Conservation (phyloP, 1,140 invertebrate genomes). For the Drosophila littoralis region DNA sequence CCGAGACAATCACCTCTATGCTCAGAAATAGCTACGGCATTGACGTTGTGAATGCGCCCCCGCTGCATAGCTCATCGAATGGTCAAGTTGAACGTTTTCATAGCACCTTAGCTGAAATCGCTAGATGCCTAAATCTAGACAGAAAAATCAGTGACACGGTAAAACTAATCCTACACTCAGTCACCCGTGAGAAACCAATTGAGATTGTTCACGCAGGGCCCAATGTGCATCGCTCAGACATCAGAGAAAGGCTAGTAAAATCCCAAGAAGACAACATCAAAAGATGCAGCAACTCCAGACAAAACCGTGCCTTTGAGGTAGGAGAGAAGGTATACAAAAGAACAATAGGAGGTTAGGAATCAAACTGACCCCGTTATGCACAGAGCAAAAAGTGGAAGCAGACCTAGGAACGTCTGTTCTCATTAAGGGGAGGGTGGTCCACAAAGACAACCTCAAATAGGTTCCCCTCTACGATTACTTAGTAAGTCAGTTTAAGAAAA, state of each 20-base stretch:
- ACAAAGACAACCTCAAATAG: constrained; percentile 35
- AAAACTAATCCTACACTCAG: too few relatives aligned
- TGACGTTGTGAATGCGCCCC: too few relatives aligned
- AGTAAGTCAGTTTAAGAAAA: constrained; percentile 1
- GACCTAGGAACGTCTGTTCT: constrained; percentile 20
- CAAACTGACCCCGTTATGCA: constrained; percentile 27
- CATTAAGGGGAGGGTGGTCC: constrained; percentile 12
- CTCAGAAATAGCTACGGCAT: too few relatives aligned
- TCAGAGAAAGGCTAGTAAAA: too few relatives aligned
- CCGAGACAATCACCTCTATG: too few relatives aligned
- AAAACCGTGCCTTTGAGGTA: constrained; percentile 19
- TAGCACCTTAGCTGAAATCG: constrained; percentile 32
- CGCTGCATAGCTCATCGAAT: too few relatives aligned
- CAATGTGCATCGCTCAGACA: background rate
- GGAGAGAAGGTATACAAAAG: constrained; percentile 19
- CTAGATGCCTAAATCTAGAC: constrained; percentile 24
- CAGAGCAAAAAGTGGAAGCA: constrained; percentile 21
- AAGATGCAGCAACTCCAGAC: background rate
- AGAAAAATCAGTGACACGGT: background rate
- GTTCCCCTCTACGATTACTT: background rate
- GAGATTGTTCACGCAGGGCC: constrained; percentile 11
- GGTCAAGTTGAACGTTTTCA: constrained; percentile 6
- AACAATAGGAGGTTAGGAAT: constrained; percentile 24
- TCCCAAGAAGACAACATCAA: too few relatives aligned
- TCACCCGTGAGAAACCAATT: constrained; percentile 6